Conservation (phyloP, 1,140 invertebrate genomes). For the Popillia japonica region DNA sequence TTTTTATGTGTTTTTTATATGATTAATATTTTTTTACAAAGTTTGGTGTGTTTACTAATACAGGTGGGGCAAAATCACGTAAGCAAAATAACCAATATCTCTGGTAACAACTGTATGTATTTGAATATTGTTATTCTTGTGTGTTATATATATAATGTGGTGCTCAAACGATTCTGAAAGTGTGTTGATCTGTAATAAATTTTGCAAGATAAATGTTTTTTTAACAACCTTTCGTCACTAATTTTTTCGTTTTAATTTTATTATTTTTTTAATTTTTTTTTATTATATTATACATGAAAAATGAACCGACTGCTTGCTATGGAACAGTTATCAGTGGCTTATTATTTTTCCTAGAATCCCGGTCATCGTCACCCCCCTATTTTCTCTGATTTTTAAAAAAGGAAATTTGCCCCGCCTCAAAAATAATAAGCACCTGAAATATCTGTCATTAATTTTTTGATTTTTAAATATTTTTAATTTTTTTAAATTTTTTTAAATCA, state of each 20-base stretch:
- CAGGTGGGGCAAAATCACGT: constrained; percentile 62
- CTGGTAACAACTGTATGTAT: constrained; percentile 62
- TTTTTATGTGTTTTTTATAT: constrained; percentile 55
- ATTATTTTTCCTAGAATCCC: constrained; percentile 24
- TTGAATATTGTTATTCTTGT: constrained; percentile 61
- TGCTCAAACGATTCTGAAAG: constrained; percentile 60
- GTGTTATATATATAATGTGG: constrained; percentile 58
- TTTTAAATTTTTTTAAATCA: no score
- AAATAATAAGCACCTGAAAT: constrained; percentile 41
- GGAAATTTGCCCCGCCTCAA: background rate
- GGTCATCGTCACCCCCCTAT: background rate
- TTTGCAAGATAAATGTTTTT: constrained; percentile 61
- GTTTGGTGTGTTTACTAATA: constrained; percentile 61
- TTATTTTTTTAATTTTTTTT: constrained; percentile 13
- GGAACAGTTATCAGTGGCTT: constrained; percentile 37
- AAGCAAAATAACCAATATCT: constrained; percentile 61
- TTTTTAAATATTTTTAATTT: background rate
- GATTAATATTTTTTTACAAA: constrained; percentile 50
- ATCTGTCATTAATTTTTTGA: constrained; percentile 48
- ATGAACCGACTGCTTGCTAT: background rate
- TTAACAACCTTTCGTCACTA: constrained; percentile 49
- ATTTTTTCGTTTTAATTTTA: background rate
- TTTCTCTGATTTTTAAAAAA: background rate
- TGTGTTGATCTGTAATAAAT: constrained; percentile 60
- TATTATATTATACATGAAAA: constrained; percentile 15